Evolutionary conservation across 2,888 invertebrate species (phyloP), one percentile per base, ranked within the genome.

Genomic region (Drosophila longiperda): DNA sequence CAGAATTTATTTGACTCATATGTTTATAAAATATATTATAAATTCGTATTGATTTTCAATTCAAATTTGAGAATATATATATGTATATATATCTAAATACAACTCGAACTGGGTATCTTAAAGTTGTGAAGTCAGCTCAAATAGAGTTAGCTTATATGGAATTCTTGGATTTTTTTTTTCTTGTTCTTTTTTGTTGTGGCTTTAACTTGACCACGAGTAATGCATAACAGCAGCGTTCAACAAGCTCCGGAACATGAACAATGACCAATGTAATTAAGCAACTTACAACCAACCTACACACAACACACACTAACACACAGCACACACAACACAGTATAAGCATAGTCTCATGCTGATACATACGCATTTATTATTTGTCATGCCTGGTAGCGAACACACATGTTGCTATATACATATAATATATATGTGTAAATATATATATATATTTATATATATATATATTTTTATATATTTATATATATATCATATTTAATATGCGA

Each of bases 401-500:
- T 45, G 9, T 15, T 23, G n/a, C 11, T 33, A 34, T 34, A n/a
- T 40, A 73, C 73, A 78, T 70, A 57, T 71, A 82, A 83, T 88
- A 85, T 85, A 26, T 23, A 15, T 8, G 15, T 40, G 33, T 33
- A 33, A 1, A n/a, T 40, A 73, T 74, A n/a, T 40, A 73, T 74
- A 78, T 70, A 57, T 71, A 26, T 26, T 3, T 45, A 15, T 15
- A 45, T 40, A 9, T 33, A 33, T 33, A 17, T 40, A 73, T 73
- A 78, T 70, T n/a, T n/a, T n/a, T n/a, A 57, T 45, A 15, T 12
- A 45, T 40, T 9, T 33, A 33, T 11, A n/a, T 40, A 72, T 74
- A 78, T 70, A 57, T 71, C 83, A 87, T 88, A 85, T 87, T 85
- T 83, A 85, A 87, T 85, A 85, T 87, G 83, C 82, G 83, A 85